phyloP scores from a whole-genome alignment of 2,113 vertebrate species.

The Gallinago jamesoni region DNA sequence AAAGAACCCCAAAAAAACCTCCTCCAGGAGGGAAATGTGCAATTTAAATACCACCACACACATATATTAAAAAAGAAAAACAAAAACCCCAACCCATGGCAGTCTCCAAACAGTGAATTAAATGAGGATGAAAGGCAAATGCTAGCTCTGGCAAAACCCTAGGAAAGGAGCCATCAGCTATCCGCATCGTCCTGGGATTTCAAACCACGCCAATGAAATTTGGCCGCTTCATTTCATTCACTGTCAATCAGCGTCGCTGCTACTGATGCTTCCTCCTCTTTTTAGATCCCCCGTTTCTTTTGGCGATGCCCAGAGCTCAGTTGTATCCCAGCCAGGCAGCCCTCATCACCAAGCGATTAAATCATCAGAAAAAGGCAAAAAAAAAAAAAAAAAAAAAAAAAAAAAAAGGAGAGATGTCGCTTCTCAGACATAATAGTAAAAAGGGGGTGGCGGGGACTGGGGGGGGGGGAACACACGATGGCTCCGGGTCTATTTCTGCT shows the following conservation, averaged over 20 bases:
- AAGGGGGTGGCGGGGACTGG: background rate
- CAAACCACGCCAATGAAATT: conserved; percentile 29
- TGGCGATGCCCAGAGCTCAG: conserved; percentile 39
- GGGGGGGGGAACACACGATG: background rate
- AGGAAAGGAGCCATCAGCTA: conserved; percentile 41
- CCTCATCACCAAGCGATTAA: conserved; percentile 38
- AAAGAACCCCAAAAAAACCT: background rate
- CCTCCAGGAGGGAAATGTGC: background rate
- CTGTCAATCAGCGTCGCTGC: conserved; percentile 55
- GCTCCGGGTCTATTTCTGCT: background rate
- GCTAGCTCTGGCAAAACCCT: conserved; percentile 11
- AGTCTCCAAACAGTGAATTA: background rate
- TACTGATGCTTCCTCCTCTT: conserved; percentile 17
- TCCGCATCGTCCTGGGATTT: background rate
- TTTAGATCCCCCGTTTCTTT: conserved; percentile 18
- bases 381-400: background rate
- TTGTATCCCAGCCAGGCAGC: conserved; percentile 65
- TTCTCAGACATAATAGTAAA: conserved; percentile 35
- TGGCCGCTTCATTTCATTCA: conserved; percentile 48
- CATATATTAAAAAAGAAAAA: background rate
- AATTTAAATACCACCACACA: background rate
- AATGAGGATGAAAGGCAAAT: conserved; percentile 22
- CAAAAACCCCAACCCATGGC: background rate
- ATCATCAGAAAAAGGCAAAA: background rate
- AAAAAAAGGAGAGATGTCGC: background rate